A percentile compares a stretch with the other conserved stretches of the same genome.
Conservation (phyloP, 2,797 vertebrate genomes). For the Coranthus polyacanthus region DNA sequence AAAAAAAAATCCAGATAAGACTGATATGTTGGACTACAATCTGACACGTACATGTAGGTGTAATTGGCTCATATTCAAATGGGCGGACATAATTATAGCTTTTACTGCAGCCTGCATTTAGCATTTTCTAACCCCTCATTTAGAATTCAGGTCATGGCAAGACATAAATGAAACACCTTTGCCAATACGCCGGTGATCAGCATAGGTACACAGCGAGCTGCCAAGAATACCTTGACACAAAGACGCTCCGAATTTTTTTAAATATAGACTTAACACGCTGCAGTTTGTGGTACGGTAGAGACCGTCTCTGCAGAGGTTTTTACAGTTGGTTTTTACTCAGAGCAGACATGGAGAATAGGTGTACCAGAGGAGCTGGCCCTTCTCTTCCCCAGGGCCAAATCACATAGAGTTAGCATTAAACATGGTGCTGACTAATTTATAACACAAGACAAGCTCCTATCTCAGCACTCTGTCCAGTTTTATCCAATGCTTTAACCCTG, state of each 20-base stretch:
- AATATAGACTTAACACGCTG: conserved; percentile 19
- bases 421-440: conserved; percentile 34
- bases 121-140: conserved; percentile 37
- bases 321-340: conserved; percentile 25
- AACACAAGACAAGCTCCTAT: conserved; percentile 64
- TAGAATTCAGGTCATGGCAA: conserved; percentile 35
- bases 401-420: conserved; percentile 33
- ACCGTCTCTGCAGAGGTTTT: conserved; percentile 15
- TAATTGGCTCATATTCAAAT: conserved; percentile 39
- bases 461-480: conserved; percentile 40
- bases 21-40: conserved; percentile 15
- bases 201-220: conserved; percentile 31
- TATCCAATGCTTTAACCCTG: conserved; percentile 33
- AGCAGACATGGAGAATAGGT: conserved; percentile 18
- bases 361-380: conserved; percentile 5
- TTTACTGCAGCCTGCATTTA: conserved; percentile 38
- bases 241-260: conserved; percentile 4
- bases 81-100: conserved; percentile 23
- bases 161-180: conserved; percentile 44
- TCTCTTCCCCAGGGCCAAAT: conserved; percentile 26
- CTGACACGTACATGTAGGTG: conserved; percentile 6
- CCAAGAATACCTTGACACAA: conserved; percentile 26
- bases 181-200: conserved; percentile 8
- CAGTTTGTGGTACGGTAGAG: conserved; percentile 18
- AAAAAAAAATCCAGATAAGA: conserved; percentile 13